Evolutionary conservation across 2,797 vertebrate genomes (phyloP).

Genomic region (Martes flavigula): DNA sequence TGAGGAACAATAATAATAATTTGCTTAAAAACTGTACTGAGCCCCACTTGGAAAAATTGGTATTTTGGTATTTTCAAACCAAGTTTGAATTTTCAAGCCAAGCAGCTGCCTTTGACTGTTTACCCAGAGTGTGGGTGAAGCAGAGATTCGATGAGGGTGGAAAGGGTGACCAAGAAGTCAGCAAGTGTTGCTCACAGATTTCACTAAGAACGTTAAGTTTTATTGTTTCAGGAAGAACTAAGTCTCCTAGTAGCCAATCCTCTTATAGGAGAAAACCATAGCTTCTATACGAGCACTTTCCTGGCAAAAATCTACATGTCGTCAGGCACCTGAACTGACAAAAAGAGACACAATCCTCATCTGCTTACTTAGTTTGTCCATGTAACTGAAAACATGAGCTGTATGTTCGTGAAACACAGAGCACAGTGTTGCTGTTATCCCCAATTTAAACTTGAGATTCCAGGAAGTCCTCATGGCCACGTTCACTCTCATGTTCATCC

Average conservation of each 20-base stretch:
- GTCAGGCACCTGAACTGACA: neutral
- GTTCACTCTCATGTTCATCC: constrained; percentile 51
- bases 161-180: neutral
- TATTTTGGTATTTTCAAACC: neutral
- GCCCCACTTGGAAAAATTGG: neutral
- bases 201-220: neutral
- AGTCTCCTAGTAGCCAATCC: neutral
- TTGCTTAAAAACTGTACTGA: neutral
- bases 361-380: neutral
- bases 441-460: constrained; percentile 30
- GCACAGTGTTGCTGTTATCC: neutral
- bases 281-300: neutral
- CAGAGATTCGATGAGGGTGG: neutral
- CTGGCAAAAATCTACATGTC: constrained; percentile 9
- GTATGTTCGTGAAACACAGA: constrained; percentile 34
- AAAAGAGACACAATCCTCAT: neutral
- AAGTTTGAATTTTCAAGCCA: neutral
- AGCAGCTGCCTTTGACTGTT: neutral
- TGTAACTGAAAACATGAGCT: neutral
- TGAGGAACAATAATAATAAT: neutral
- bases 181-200: neutral
- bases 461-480: constrained; percentile 62
- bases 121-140: neutral
- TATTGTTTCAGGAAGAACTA: neutral
- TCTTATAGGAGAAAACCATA: neutral